Evolutionary conservation across 2,113 vertebrate genomes (phyloP), one percentile per base, ranked within the genome.

Genomic region (Astatotilapia flaviijosephi): DNA sequence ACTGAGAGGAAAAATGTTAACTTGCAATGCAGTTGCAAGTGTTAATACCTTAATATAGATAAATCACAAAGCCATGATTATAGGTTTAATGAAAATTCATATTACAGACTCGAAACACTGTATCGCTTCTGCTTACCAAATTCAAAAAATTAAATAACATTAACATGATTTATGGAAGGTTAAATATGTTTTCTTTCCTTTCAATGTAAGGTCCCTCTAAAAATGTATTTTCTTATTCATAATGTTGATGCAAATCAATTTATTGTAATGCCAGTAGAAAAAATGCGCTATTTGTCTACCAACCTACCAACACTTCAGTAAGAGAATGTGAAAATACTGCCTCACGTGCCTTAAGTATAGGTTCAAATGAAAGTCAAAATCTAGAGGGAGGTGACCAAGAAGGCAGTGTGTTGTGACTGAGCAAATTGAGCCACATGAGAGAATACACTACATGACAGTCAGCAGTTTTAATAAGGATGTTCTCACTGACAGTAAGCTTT

Each of bases 401-500:
- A 83, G 10, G 26, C 14, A 80, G 42, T 26, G n/a, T 49, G 47
- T 49, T 75, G 28, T 85, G 73, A 53, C 33, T 13, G 55, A 58
- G 23, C 35, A 84, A 80, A 84, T 37, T 5, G 1, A 23, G 45
- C 62, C 58, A 19, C 62, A 73, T 28, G 23, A 53, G 19, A 37
- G 26, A 2, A 80, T 49, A 28, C 12, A 37, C 53, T 37, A 37
- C 47, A 81, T 33, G 6, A 11, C 15, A 85, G 14, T 83, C 21
- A 77, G 33, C 4, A 33, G 31, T 87, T 83, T 80, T 53, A 84
- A 70, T 82, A 45, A 47, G 45, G 53, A 82, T 49, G 35, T 45
- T 86, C 21, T 21, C n/a, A 49, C 21, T 15, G 23, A 79, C 49
- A 35, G 56, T 49, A 77, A 23, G 73, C 12, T 88, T 80, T 80